Evolutionary conservation across 2,113 vertebrate species (phyloP).

Genomic region (Malurus alboscapulatus): DNA sequence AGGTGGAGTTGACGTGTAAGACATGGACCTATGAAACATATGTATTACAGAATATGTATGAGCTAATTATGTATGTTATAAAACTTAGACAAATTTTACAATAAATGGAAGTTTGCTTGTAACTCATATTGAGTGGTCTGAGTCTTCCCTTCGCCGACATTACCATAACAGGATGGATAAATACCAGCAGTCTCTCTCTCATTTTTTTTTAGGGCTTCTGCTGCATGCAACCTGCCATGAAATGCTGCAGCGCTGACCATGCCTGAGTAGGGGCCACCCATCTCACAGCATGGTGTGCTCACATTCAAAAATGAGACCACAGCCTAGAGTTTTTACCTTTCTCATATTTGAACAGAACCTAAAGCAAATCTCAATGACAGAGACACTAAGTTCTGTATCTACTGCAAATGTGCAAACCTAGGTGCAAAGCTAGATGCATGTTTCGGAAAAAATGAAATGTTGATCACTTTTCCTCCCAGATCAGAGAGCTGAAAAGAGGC

Average conservation of each 20-base stretch:
- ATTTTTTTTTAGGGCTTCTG: background rate
- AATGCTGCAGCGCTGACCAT: background rate
- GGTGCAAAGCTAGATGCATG: background rate
- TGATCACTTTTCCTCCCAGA: background rate
- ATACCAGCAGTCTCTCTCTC: background rate
- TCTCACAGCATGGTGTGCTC: background rate
- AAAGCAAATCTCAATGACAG: background rate
- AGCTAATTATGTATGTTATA: too few species aligned
- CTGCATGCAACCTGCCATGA: background rate
- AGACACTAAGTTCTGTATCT: background rate
- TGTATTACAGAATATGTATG: too few species aligned
- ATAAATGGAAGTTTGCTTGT: too few species aligned
- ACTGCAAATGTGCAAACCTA: background rate
- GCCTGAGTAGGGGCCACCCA: rapidly evolving
- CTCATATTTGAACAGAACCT: background rate
- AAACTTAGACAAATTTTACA: too few species aligned
- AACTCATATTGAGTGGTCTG: too few species aligned
- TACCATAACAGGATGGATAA: background rate
- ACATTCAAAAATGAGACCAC: background rate
- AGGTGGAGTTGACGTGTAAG: too few species aligned
- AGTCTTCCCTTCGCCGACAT: background rate
- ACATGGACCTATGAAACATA: too few species aligned
- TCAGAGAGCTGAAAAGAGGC: background rate
- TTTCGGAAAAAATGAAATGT: background rate
- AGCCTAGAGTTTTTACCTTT: background rate